These are phyloP conservation scores for Tetramorium parvispinum DNA, from an alignment of 1,140 invertebrate genomes.

Conservation along the genomic window DNA sequence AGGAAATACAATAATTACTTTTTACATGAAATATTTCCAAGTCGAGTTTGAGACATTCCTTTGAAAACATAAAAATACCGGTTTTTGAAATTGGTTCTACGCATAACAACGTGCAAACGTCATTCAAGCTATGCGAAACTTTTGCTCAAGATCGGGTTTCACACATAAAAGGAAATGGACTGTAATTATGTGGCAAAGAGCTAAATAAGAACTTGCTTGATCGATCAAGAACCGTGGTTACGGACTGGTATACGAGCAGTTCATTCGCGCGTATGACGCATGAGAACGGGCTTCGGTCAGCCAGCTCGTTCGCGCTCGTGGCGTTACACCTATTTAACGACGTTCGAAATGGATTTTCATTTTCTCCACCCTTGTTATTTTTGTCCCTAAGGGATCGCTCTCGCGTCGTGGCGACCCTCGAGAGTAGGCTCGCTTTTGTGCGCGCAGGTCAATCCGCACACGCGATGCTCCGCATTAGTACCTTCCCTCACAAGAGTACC, in stretches of 20 bases:
- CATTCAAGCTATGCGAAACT: not conserved
- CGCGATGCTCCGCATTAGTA: not conserved
- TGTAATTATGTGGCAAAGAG: not conserved
- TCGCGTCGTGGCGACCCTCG: not conserved
- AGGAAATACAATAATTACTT: not conserved
- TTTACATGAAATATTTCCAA: not conserved
- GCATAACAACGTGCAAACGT: not conserved
- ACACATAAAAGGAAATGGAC: not conserved
- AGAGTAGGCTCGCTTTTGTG: not conserved
- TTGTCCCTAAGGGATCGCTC: not conserved
- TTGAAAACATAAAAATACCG: not conserved
- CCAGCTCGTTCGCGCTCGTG: not conserved
- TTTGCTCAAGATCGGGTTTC: conserved; percentile 1
- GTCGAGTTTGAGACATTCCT: not conserved
- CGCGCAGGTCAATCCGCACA: not conserved
- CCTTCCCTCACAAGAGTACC: not conserved
- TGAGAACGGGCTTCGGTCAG: not conserved
- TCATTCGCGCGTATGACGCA: not conserved
- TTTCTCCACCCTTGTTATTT: conserved; percentile 1
- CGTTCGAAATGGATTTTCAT: conserved; percentile 40
- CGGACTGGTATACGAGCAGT: not conserved
- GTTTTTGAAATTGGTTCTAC: not conserved
- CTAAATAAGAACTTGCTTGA: conserved; percentile 4
- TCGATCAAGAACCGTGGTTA: not conserved
- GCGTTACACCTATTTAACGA: not conserved